A percentile compares a stretch with the other conserved stretches of the same genome.
Evolutionary conservation across 2,888 invertebrate species (phyloP).

Genomic region (Lottia gigantea): DNA sequence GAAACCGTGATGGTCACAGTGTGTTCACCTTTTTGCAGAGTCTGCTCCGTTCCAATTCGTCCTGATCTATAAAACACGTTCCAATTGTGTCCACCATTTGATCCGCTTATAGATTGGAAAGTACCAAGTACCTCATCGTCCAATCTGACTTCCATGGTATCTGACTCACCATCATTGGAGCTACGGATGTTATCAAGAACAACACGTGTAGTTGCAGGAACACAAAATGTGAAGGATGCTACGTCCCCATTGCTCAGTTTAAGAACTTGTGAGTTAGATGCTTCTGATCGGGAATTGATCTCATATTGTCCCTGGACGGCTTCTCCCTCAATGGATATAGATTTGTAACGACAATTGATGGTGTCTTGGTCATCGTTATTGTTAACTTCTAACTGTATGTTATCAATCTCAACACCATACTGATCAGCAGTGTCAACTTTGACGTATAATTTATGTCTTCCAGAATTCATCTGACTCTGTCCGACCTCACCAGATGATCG

Average conservation of each 20-base stretch:
- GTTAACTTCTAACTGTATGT: slow-evolving; percentile 36
- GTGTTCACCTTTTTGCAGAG: slow-evolving; percentile 32
- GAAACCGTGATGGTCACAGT: slow-evolving; percentile 30
- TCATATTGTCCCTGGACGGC: no score
- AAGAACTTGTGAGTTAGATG: neutral
- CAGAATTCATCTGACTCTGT: slow-evolving; percentile 27
- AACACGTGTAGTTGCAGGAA: slow-evolving; percentile 13
- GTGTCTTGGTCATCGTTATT: slow-evolving; percentile 22
- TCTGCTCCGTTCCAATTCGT: slow-evolving; percentile 5
- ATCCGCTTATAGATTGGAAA: slow-evolving; percentile 4
- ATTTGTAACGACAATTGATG: no score
- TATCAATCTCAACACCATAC: slow-evolving; percentile 42
- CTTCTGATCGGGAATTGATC: neutral
- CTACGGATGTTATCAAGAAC: slow-evolving; percentile 10
- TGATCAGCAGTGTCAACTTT: slow-evolving; percentile 26
- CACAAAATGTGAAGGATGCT: slow-evolving; percentile 16
- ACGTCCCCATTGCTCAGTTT: neutral
- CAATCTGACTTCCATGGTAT: slow-evolving; percentile 16
- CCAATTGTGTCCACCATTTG: slow-evolving; percentile 13
- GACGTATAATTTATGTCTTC: slow-evolving; percentile 34
- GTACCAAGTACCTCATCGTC: slow-evolving; percentile 12
- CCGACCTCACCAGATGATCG: slow-evolving; percentile 29
- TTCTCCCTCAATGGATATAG: no score
- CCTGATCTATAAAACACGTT: neutral
- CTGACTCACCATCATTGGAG: slow-evolving; percentile 17